These are phyloP conservation scores for Molorchus minor DNA, from an alignment of 2,888 invertebrate genomes.

Conservation along the genomic window DNA sequence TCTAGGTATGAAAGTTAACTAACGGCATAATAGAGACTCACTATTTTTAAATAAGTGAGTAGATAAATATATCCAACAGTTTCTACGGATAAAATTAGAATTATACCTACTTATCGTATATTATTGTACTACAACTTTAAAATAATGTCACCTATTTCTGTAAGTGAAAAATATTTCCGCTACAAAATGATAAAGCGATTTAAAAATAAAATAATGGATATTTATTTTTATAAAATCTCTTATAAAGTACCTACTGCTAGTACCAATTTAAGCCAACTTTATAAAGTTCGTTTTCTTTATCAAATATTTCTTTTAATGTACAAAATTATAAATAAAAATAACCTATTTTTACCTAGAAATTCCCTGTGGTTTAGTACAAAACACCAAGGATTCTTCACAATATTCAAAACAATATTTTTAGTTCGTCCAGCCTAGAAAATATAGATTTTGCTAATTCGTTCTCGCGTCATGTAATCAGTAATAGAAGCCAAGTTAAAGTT, in stretches of 20 bases:
- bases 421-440: background rate
- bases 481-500: background rate
- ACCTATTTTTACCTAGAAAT: too few species aligned
- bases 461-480: background rate
- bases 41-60: slow-evolving; percentile 3
- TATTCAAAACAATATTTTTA: too few species aligned
- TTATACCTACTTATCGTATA: slow-evolving; percentile 12
- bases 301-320: too few species aligned
- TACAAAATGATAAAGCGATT: slow-evolving; percentile 18
- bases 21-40: too few species aligned
- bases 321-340: too few species aligned
- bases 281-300: too few species aligned
- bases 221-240: slow-evolving; percentile 9
- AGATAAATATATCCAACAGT: slow-evolving; percentile 6
- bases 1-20: too few species aligned
- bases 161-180: slow-evolving; percentile 20
- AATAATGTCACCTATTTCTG: slow-evolving; percentile 25
- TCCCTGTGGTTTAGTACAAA: too few species aligned
- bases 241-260: slow-evolving; percentile 7
- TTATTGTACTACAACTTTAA: slow-evolving; percentile 15
- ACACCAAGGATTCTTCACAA: too few species aligned
- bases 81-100: slow-evolving; percentile 1
- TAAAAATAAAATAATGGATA: slow-evolving; percentile 27
- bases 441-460: background rate
- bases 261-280: too few species aligned